Conservation (phyloP, 2,113 vertebrate species). For the Desmodus rotundus region DNA sequence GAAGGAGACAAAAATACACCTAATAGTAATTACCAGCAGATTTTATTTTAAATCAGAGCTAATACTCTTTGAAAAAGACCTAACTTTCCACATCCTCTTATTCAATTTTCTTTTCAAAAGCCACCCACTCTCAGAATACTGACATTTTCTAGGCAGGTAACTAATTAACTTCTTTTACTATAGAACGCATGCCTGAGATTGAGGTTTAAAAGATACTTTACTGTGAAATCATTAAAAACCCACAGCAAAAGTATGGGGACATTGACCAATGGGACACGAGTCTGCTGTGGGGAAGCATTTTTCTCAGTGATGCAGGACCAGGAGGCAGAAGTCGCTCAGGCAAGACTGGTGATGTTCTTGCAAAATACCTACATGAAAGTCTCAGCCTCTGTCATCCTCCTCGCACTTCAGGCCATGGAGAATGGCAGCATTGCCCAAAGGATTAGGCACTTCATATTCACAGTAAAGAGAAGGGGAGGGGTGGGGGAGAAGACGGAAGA, state of each 20-base stretch:
- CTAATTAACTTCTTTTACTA: neutral
- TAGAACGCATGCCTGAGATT: neutral
- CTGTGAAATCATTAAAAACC: neutral
- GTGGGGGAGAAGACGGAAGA: neutral
- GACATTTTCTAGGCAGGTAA: neutral
- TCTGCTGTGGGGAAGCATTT: neutral
- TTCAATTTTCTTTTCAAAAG: neutral
- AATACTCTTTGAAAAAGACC: neutral
- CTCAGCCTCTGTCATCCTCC: neutral
- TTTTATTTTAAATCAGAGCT: slow-evolving; percentile 35
- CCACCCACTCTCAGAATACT: neutral
- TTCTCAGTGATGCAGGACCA: neutral
- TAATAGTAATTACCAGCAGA: neutral
- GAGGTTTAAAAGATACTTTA: neutral
- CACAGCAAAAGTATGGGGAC: neutral
- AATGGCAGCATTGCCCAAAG: neutral
- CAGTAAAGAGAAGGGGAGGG: neutral
- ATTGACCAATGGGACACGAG: neutral
- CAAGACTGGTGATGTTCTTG: neutral
- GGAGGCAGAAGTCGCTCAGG: neutral
- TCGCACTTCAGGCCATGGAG: rapidly evolving
- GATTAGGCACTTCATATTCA: neutral
- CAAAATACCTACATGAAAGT: neutral
- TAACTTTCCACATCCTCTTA: neutral
- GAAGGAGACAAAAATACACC: neutral